Conservation (phyloP, 2,888 invertebrate species). For the Cataglyphis livida region DNA sequence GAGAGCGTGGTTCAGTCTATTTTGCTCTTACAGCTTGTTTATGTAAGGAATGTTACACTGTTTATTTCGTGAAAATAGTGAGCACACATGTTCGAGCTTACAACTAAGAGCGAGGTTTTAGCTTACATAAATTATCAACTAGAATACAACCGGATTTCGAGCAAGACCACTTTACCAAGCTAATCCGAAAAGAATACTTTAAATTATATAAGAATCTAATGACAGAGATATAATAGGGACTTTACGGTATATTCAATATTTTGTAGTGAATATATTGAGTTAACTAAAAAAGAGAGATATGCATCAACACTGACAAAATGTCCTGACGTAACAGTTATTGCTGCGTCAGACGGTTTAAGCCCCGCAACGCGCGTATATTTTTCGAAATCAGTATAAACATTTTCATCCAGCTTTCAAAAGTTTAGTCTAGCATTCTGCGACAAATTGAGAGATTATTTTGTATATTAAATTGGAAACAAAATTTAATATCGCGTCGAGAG, state of each 20-base stretch:
- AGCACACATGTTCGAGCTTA: constrained; percentile 25
- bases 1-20: constrained; percentile 11
- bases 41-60: constrained; percentile 46
- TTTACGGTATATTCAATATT: constrained; percentile 29
- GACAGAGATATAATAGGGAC: constrained; percentile 2
- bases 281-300: constrained; percentile 8
- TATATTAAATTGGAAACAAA: constrained; percentile 33
- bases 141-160: constrained; percentile 45
- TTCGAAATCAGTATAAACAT: constrained; percentile 33
- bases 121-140: constrained; percentile 53
- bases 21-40: constrained; percentile 36
- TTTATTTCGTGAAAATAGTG: constrained; percentile 48
- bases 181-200: constrained; percentile 29
- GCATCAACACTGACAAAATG: not conserved
- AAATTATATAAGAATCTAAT: constrained; percentile 48
- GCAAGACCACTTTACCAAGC: constrained; percentile 25
- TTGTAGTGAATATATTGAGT: constrained; percentile 39
- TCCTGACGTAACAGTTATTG: constrained; percentile 27
- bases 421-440: constrained; percentile 21
- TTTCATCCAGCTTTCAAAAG: constrained; percentile 35
- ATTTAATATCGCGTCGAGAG: constrained; percentile 6
- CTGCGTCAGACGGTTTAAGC: constrained; percentile 12
- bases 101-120: constrained; percentile 36
- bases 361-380: not conserved
- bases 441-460: constrained; percentile 35